A percentile compares a stretch with the other conserved stretches of the same genome.
These are phyloP conservation scores for Arnoldichthys spilopterus DNA, from an alignment of 2,797 vertebrate genomes.

Conservation along the genomic window DNA sequence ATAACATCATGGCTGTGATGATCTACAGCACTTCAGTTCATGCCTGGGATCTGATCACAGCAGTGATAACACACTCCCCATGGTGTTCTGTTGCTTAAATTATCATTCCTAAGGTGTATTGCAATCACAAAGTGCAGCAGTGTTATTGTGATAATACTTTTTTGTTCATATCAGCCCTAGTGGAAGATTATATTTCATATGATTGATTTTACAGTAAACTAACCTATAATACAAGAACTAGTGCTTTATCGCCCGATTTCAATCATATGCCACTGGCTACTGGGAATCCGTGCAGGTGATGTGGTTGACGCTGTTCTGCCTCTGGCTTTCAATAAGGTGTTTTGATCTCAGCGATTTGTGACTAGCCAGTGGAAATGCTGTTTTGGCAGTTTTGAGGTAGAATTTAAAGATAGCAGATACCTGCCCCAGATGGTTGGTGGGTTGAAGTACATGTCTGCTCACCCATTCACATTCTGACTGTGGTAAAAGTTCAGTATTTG, in stretches of 20 bases:
- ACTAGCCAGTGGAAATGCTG: slow-evolving; percentile 14
- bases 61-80: too few relatives aligned
- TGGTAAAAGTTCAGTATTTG: background rate
- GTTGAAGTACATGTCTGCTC: background rate
- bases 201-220: slow-evolving; percentile 2
- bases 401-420: background rate
- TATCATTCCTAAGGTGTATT: background rate
- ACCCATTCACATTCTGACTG: background rate
- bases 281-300: background rate
- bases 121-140: background rate
- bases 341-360: slow-evolving; percentile 5
- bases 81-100: background rate
- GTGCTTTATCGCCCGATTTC: slow-evolving; percentile 1
- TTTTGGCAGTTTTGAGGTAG: slow-evolving; percentile 7
- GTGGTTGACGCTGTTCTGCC: slow-evolving; percentile 2
- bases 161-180: background rate
- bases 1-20: too few relatives aligned
- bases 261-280: slow-evolving; percentile 12
- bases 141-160: background rate
- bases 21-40: too few relatives aligned
- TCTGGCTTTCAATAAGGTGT: slow-evolving; percentile 1
- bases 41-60: too few relatives aligned
- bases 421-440: slow-evolving; percentile 6
- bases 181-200: background rate
- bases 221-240: background rate